These are phyloP conservation scores for Drosophila neocordata DNA, from an alignment of 1,140 invertebrate species.

Conservation along the genomic window DNA sequence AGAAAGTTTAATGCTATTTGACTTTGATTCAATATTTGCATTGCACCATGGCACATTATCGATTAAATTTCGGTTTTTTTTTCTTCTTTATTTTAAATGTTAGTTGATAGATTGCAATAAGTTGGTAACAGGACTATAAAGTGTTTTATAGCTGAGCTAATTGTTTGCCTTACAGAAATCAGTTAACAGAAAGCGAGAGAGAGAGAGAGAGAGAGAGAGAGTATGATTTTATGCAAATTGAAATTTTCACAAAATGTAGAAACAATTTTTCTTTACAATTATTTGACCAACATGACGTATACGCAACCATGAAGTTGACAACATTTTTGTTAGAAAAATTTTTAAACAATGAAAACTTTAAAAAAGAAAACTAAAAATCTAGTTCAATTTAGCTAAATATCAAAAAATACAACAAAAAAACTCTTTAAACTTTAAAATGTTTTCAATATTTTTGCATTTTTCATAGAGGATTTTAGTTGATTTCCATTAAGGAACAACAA, in stretches of 20 bases:
- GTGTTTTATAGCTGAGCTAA: no score
- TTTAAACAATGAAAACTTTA: background rate
- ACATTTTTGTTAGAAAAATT: background rate
- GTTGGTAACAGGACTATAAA: no score
- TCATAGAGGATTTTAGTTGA: background rate
- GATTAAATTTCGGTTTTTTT: conserved; percentile 61
- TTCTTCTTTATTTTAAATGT: conserved; percentile 18
- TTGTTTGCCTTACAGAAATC: no score
- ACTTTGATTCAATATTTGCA: conserved; percentile 80
- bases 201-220: no score
- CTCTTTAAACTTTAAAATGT: no score
- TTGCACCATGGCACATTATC: conserved; percentile 58
- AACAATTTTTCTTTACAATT: no score
- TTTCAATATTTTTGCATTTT: background rate
- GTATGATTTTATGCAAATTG: no score
- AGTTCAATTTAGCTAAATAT: no score
- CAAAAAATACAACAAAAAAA: no score
- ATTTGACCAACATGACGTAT: background rate
- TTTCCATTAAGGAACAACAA: conserved; percentile 1
- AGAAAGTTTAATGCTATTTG: conserved; percentile 78
- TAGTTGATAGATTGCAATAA: background rate
- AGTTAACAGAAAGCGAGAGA: no score
- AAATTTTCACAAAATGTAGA: no score
- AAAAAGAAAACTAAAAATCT: no score
- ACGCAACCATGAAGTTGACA: background rate